Base-by-base conservation (phyloP, 2,888 invertebrate genomes). In the Agrenia bidenticulata region DNA sequence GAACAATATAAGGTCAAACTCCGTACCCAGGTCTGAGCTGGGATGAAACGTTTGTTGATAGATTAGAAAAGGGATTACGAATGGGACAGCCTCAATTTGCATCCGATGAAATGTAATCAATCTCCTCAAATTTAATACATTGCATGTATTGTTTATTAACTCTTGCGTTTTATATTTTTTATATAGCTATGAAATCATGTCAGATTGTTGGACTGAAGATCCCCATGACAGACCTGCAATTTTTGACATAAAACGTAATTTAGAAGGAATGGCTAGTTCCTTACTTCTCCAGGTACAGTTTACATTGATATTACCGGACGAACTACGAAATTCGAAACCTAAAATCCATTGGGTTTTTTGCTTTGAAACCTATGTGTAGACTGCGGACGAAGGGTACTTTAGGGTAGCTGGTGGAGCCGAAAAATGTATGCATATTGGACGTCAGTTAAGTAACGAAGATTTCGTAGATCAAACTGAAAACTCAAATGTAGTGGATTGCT, bases 11-110 rank as follows among this genome's bases (percentile, higher is more conserved):
- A 39, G 65, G 60, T 19, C 69, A 67, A 27, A 67, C 65, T 2
- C 72, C 72, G 17, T 72, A 64, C 45, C 67, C 72, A 9, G 72
- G 67, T 7, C 26, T 69, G 23, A 60, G 27, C 24, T 69, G 67
- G 69, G 55, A 54, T 45, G 63, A 61, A 45, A 64, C 17, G 1
- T 69, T 70, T 61, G 58, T 68, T 0, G 68, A 65, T 2, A 9
- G 59, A 39, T 27, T 72, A 17, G 68, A 66, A 21, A 61, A 66
- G 4, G 69, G 70, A n/a, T 51, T 70, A 45, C 27, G 64, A 53
- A 66, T 66, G 2, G 11, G 11, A 1, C 63, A 64, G 26, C 70
- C 72, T 5, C 19, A 17, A 11, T 69, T 55, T 51, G 65, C 72
- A 2, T 26, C 69, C 5, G 45, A 54, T 37, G 26, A 17, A 1